These are phyloP conservation scores for Caenorhabditis sp. DNA, from an alignment of 2,888 invertebrate species.

Conservation along the genomic window DNA sequence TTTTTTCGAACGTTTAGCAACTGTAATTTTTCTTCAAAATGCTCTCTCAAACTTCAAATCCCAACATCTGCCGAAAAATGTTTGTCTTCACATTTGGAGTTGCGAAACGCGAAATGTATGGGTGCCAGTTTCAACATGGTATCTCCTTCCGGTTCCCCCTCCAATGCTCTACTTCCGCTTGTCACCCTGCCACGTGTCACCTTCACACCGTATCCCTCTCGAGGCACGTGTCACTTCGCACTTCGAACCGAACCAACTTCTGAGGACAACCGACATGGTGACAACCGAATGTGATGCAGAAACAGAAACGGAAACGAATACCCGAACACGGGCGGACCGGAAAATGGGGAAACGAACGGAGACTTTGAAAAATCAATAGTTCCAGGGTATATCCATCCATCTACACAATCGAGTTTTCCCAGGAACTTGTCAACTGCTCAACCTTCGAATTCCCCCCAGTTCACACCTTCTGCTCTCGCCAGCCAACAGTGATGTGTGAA, in stretches of 20 bases:
- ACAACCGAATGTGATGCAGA: neutral
- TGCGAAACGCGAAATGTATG: too few relatives aligned
- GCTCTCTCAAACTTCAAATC: too few relatives aligned
- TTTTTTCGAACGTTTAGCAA: too few relatives aligned
- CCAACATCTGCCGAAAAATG: too few relatives aligned
- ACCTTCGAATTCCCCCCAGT: neutral
- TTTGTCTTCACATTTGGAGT: too few relatives aligned
- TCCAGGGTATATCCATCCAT: neutral
- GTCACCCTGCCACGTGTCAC: slow-evolving; percentile 12
- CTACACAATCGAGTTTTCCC: too few relatives aligned
- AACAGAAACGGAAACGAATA: too few relatives aligned
- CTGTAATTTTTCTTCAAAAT: too few relatives aligned
- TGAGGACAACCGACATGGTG: neutral
- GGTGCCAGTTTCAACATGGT: too few relatives aligned
- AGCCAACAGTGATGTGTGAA: neutral
- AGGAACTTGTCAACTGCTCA: neutral
- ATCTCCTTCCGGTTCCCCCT: slow-evolving; percentile 1
- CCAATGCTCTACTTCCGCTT: neutral
- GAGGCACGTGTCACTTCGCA: neutral
- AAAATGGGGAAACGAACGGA: neutral
- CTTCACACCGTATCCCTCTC: neutral
- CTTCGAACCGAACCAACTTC: neutral
- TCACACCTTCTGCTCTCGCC: neutral
- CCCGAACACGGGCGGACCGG: neutral
- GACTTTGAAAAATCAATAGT: neutral